These are phyloP conservation scores for Scortum barcoo DNA, from an alignment of 2,113 vertebrate species.

Conservation along the genomic window DNA sequence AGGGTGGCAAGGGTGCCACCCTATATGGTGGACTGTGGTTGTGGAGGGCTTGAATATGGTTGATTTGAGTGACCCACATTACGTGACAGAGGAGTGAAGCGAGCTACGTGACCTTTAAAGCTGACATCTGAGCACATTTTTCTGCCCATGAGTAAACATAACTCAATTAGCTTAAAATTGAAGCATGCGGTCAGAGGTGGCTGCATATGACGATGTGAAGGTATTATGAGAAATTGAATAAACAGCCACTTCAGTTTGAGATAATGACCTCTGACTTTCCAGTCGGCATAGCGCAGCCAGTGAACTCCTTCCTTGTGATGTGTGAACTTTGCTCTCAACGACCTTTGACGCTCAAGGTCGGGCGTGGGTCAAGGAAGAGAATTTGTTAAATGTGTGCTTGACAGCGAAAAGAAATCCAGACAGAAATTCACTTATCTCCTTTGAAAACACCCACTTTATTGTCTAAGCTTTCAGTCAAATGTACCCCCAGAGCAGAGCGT, in stretches of 20 bases:
- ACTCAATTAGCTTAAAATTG: slow-evolving; percentile 26
- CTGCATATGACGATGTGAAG: slow-evolving; percentile 6
- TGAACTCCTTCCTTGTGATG: neutral
- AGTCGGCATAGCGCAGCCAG: neutral
- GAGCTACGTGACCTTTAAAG: slow-evolving; percentile 54
- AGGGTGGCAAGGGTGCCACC: no score
- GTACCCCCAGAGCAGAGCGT: neutral
- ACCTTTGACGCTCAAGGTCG: neutral
- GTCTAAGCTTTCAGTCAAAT: neutral
- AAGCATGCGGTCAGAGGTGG: neutral
- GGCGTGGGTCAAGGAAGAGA: neutral
- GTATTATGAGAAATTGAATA: neutral
- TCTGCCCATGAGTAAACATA: slow-evolving; percentile 12
- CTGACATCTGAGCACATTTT: slow-evolving; percentile 24
- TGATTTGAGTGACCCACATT: slow-evolving; percentile 9
- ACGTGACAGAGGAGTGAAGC: slow-evolving; percentile 30
- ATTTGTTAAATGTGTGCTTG: neutral
- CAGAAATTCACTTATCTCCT: no score
- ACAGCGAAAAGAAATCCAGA: neutral
- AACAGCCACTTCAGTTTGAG: neutral
- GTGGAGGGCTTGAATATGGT: neutral
- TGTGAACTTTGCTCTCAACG: neutral
- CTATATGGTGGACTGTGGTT: neutral
- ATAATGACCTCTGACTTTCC: neutral
- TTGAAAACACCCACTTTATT: neutral